Conservation (phyloP, 1,140 invertebrate species). For the Drosophila truncata region DNA sequence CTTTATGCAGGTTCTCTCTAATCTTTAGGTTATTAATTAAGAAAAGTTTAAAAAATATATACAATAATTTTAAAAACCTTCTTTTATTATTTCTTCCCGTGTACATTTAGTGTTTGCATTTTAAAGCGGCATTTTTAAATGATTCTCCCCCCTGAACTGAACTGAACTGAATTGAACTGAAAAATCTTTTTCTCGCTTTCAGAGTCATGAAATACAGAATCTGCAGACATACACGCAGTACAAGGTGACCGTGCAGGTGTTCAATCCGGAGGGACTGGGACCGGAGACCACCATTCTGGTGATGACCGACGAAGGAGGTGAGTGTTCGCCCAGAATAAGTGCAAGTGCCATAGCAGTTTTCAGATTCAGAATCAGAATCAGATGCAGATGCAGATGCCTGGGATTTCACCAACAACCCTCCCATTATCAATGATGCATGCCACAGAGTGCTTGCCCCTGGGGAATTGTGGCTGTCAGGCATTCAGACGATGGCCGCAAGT, state of each 20-base stretch:
- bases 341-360: slow-evolving; percentile 7
- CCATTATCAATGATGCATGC: slow-evolving; percentile 51
- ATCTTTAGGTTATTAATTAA: neutral
- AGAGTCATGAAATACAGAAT: slow-evolving; percentile 90
- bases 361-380: neutral
- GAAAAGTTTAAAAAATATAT: neutral
- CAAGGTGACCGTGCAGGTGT: slow-evolving; percentile 91
- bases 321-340: slow-evolving; percentile 81
- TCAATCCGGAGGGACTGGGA: slow-evolving; percentile 91
- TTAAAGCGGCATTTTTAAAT: slow-evolving; percentile 26
- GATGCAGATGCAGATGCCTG: slow-evolving; percentile 20
- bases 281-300: slow-evolving; percentile 90
- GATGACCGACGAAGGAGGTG: slow-evolving; percentile 93
- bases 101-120: slow-evolving; percentile 8
- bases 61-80: neutral
- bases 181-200: slow-evolving; percentile 68
- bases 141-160: slow-evolving; percentile 16
- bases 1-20: too few species aligned
- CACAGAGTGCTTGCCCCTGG: slow-evolving; percentile 21
- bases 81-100: neutral
- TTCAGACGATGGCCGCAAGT: slow-evolving; percentile 34
- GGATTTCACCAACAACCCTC: neutral
- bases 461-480: slow-evolving; percentile 28
- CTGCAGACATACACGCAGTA: slow-evolving; percentile 92
- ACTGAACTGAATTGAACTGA: slow-evolving; percentile 1